These are phyloP conservation scores for Nemapogon koenigi DNA, from an alignment of 2,888 invertebrate species.

Conservation along the genomic window DNA sequence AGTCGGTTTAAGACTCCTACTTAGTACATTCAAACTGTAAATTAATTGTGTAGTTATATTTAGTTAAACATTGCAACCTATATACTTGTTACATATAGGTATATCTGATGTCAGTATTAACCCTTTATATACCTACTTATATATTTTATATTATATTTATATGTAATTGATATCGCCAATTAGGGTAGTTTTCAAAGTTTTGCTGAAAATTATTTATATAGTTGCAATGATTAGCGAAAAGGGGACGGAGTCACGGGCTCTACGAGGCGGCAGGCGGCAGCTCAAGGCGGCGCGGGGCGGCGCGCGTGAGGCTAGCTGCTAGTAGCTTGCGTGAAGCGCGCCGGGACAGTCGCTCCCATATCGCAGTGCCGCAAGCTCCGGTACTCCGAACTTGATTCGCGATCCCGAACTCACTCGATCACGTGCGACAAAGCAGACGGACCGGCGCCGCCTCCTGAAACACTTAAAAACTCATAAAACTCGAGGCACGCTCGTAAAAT, in stretches of 20 bases:
- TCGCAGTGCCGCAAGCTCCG: slow-evolving; percentile 35
- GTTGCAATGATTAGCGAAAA: slow-evolving; percentile 64
- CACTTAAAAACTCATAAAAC: slow-evolving; percentile 61
- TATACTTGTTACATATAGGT: too few relatives aligned
- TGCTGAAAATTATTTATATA: slow-evolving; percentile 57
- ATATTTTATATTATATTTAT: too few relatives aligned
- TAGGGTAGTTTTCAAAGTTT: too few relatives aligned
- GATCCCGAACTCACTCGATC: slow-evolving; percentile 34
- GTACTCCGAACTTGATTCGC: slow-evolving; percentile 22
- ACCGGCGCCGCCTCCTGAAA: slow-evolving; percentile 38
- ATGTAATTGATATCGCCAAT: too few relatives aligned
- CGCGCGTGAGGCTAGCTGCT: slow-evolving; percentile 66
- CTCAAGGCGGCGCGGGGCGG: slow-evolving; percentile 61
- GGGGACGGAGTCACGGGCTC: slow-evolving; percentile 59
- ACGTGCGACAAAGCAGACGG: slow-evolving; percentile 32
- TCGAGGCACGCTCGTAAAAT: slow-evolving; percentile 63
- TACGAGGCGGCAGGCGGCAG: slow-evolving; percentile 26
- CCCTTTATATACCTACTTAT: too few relatives aligned
- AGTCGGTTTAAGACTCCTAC: too few relatives aligned
- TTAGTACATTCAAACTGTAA: too few relatives aligned
- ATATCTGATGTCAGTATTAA: too few relatives aligned
- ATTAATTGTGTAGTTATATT: too few relatives aligned
- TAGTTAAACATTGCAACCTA: too few relatives aligned
- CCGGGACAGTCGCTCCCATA: slow-evolving; percentile 59
- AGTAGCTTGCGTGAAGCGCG: slow-evolving; percentile 74